Evolutionary conservation across 1,140 invertebrate species (phyloP).

Genomic region (Pemphigus obesinymphae): DNA sequence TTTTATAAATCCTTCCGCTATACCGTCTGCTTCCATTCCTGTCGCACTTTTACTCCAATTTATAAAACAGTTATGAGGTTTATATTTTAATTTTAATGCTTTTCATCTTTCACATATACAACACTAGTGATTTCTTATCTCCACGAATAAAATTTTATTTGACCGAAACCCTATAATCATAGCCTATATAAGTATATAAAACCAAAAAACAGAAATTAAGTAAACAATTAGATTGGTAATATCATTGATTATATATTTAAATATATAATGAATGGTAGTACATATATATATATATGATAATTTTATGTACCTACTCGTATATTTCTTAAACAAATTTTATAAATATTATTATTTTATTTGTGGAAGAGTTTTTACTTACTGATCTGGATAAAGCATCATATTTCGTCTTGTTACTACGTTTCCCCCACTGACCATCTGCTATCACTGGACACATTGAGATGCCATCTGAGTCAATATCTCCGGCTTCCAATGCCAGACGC

Average conservation of each 20-base stretch:
- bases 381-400: not conserved
- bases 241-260: too few relatives aligned
- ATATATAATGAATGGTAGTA: too few relatives aligned
- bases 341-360: too few relatives aligned
- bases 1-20: not conserved
- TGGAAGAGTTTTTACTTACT: not conserved
- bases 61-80: not conserved
- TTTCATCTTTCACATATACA: not conserved
- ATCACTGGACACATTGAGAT: not conserved
- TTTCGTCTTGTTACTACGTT: not conserved
- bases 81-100: not conserved
- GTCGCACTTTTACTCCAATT: not conserved
- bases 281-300: too few relatives aligned
- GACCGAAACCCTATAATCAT: not conserved
- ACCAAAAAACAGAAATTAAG: too few relatives aligned
- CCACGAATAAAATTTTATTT: not conserved
- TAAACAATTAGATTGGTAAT: too few relatives aligned
- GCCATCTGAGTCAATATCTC: not conserved
- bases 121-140: not conserved
- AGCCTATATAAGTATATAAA: not conserved
- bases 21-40: not conserved
- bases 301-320: too few relatives aligned
- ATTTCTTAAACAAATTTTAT: too few relatives aligned
- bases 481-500: not conserved
- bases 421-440: not conserved